These are phyloP conservation scores for Condylura cristata DNA, from an alignment of 2,113 vertebrate genomes.

Conservation along the genomic window DNA sequence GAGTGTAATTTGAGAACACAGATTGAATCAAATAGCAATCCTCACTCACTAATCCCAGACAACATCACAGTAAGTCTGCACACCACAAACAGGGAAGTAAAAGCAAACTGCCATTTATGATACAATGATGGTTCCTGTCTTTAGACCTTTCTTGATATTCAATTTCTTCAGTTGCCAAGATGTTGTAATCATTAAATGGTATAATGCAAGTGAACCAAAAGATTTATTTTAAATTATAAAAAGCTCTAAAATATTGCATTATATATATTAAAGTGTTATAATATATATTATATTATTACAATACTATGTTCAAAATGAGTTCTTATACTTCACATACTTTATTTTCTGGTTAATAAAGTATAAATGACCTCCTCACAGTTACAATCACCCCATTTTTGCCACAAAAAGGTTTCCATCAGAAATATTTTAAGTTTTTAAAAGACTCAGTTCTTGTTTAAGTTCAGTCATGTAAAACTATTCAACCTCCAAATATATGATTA, in stretches of 20 bases:
- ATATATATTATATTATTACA: neutral
- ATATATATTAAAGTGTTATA: too few relatives aligned
- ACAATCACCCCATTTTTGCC: neutral
- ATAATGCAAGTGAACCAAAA: neutral
- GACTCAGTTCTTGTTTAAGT: neutral
- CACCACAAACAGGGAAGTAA: neutral
- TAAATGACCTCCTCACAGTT: neutral
- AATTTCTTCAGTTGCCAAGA: neutral
- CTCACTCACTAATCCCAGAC: neutral
- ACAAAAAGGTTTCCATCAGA: constrained; percentile 6
- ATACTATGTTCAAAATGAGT: neutral
- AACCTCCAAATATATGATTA: neutral
- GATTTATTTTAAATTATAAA: neutral
- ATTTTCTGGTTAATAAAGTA: constrained; percentile 7
- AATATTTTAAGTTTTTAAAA: constrained; percentile 40
- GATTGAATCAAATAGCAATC: neutral
- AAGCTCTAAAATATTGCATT: neutral
- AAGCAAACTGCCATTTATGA: neutral
- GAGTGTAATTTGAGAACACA: neutral
- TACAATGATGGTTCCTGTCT: neutral
- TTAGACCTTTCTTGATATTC: neutral
- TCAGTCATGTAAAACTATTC: neutral
- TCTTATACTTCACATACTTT: neutral
- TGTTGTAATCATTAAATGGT: neutral
- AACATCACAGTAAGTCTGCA: rapidly evolving